These are phyloP conservation scores for Hydrotaea diabolus DNA, from an alignment of 2,888 invertebrate species.

Conservation along the genomic window DNA sequence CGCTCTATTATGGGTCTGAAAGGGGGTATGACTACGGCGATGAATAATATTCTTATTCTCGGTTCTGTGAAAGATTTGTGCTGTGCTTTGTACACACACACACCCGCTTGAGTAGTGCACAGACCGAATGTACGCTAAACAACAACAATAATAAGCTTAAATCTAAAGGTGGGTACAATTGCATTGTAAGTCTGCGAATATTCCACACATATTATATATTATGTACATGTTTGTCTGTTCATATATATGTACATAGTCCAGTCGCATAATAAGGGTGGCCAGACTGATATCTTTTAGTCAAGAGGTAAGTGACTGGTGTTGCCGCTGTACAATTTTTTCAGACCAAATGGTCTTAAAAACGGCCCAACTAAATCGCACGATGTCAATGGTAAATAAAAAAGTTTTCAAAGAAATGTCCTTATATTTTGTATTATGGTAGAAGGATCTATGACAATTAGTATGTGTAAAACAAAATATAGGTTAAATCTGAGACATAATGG, in stretches of 20 bases:
- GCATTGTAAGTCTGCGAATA: background rate
- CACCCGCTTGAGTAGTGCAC: conserved; percentile 1
- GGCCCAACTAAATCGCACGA: too few relatives aligned
- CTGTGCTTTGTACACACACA: background rate
- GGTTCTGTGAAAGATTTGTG: background rate
- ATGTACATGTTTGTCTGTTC: too few relatives aligned
- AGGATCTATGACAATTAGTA: too few relatives aligned
- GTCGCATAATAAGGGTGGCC: background rate
- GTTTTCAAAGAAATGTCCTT: too few relatives aligned
- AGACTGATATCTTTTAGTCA: background rate
- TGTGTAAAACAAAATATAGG: too few relatives aligned
- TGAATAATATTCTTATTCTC: conserved; percentile 16
- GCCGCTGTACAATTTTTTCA: too few relatives aligned
- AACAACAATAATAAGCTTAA: background rate
- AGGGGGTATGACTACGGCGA: background rate
- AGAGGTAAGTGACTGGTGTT: too few relatives aligned
- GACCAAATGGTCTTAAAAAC: too few relatives aligned
- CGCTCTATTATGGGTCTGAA: background rate
- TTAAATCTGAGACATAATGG: too few relatives aligned
- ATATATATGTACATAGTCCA: background rate
- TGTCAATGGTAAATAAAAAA: too few relatives aligned
- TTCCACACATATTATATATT: too few relatives aligned
- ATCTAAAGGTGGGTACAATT: background rate
- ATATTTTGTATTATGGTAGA: too few relatives aligned
- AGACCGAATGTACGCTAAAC: background rate